Base-by-base conservation (phyloP, 2,888 invertebrate species). In the Torymus auratus region DNA sequence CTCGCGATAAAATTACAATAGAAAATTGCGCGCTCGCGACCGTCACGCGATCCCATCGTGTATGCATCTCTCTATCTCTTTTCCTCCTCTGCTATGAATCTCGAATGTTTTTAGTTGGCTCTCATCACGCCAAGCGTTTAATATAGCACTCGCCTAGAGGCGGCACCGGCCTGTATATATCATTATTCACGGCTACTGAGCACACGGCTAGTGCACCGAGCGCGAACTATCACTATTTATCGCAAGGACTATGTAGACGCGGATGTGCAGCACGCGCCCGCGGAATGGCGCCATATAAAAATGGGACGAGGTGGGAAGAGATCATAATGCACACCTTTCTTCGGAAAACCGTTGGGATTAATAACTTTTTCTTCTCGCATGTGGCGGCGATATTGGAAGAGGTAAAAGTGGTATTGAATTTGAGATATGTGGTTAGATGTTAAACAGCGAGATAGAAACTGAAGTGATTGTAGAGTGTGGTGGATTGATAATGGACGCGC, bases 111-210 rank as follows among this genome's bases (percentile, higher is more conserved):
- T 67, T 61, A 56, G 56, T 58, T 58, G 68, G 53, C 52, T 72
- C 67, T 78, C 81, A 78, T 81, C 81, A 78, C 78, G 78, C 56
- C 52, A 71, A 41, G 52, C 53, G 62, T 41, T 65, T 60, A 50
- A 7, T n/a, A 28, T 71, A 41, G 41, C 7, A 41, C 41, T 65
- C 10, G 60, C 23, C 7, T 0, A 41, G 41, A 53, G 3, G 53
- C 23, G 17, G n/a, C 62, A 28, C 13, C 7, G 12, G 7, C 55
- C 23, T 12, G 62, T 74, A 58, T 41, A 41, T 71, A 73, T 70
- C 58, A 73, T 78, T 81, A 73, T 81, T 78, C 52, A 78, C 77
- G 73, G 77, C 53, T n/a, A 2, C 67, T 55, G 60, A 52, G 7
- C 68, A 53, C 64, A 50, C 5, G 13, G 1, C 20, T 41, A 14